Percentiles rank a stretch among this genome's conserved stretches.
These are phyloP conservation scores for Andrena dorsata DNA, from an alignment of 2,888 invertebrate species.

Conservation along the genomic window DNA sequence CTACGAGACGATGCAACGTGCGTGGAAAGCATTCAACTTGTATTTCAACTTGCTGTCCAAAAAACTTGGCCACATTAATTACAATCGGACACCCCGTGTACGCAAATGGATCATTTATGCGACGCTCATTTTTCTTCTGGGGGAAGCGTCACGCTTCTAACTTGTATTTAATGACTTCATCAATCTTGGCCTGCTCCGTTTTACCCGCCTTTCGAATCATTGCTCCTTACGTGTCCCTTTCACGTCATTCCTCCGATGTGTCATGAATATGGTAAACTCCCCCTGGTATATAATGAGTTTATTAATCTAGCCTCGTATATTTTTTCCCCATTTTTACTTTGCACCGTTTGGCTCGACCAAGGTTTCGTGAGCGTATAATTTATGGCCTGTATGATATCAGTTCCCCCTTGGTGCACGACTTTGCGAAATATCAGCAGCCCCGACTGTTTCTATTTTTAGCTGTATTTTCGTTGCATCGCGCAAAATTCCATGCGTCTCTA, in stretches of 20 bases:
- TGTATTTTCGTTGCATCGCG: neutral
- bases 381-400: neutral
- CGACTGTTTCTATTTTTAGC: neutral
- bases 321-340: neutral
- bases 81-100: neutral
- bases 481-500: neutral
- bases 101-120: neutral
- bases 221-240: slow-evolving; percentile 1
- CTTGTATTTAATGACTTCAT: slow-evolving; percentile 19
- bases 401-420: neutral
- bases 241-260: slow-evolving; percentile 13
- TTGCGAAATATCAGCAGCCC: neutral
- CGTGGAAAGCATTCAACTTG: too few relatives aligned
- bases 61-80: neutral
- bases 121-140: slow-evolving; percentile 18
- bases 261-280: neutral
- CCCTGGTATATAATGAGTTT: neutral
- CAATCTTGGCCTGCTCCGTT: slow-evolving; percentile 11
- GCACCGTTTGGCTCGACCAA: neutral
- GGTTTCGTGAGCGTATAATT: neutral
- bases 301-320: neutral
- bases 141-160: neutral
- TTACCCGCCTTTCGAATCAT: neutral
- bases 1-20: too few relatives aligned
- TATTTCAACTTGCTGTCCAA: neutral